A percentile compares a stretch with the other conserved stretches of the same genome.
phyloP scores from a whole-genome alignment of 2,797 vertebrate genomes.

The Cyclopterus lumpus region DNA sequence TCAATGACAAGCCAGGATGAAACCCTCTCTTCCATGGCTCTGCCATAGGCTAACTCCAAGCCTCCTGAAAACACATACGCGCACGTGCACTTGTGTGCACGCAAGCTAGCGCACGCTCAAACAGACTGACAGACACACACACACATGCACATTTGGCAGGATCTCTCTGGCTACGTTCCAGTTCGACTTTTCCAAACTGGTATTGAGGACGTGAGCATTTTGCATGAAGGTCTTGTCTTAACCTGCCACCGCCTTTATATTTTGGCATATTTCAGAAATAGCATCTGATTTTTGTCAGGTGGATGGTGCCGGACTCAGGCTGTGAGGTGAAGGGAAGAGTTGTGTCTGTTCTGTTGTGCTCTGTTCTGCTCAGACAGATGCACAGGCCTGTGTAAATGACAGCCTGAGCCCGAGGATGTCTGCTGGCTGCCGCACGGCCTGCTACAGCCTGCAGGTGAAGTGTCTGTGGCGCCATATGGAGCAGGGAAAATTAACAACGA shows the following conservation, averaged over 20 bases:
- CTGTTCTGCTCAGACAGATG: conserved; percentile 90
- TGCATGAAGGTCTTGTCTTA: conserved; percentile 17
- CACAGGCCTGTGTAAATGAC: conserved; percentile 96
- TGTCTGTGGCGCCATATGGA: conserved; percentile 99
- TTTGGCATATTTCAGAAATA: conserved; percentile 36
- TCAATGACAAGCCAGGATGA: conserved; percentile 99
- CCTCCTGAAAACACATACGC: conserved; percentile 54
- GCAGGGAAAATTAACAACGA: conserved; percentile 99
- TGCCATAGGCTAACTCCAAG: conserved; percentile 80
- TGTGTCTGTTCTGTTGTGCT: conserved; percentile 59
- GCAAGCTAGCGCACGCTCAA: conserved; percentile 14
- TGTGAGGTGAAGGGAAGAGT: conserved; percentile 70
- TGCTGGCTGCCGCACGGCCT: conserved; percentile 94
- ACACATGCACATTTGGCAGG: conserved; percentile 37
- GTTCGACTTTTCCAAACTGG: conserved; percentile 40
- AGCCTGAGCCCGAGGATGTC: conserved; percentile 97
- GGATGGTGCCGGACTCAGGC: conserved; percentile 62
- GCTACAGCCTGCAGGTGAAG: conserved; percentile 99
- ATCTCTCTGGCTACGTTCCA: conserved; percentile 64
- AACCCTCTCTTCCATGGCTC: conserved; percentile 84
- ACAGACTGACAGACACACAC: conserved; percentile 44
- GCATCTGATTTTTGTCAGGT: conserved; percentile 53
- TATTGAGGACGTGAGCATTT: conserved; percentile 9
- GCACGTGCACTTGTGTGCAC: conserved; percentile 12
- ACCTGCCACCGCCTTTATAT: conserved; percentile 29